Evolutionary conservation across 2,797 vertebrate species (phyloP), one percentile per base, ranked within the genome.

Genomic region (Apogon talboti): DNA sequence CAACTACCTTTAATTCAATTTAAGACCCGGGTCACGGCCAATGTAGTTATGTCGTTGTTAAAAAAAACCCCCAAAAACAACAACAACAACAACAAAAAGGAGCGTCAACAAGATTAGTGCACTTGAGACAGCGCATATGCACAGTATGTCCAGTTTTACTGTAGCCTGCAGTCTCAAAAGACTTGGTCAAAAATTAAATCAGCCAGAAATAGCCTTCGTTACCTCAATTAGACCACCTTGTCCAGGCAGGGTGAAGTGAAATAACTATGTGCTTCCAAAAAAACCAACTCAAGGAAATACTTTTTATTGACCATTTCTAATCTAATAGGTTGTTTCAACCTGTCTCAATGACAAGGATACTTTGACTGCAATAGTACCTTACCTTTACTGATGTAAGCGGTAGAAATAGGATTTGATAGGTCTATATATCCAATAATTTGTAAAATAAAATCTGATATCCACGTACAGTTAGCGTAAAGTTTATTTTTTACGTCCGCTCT

Each of bases 1-100:
- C 63, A 53, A 72, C 74, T 74, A 72, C 78, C 54, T 81, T 71
- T 83, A 85, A 91, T 89, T 87, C 58, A 84, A 86, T 81, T 70
- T 72, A 33, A 68, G 68, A 78, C 74, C 40, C n/a, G 59, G 77
- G 79, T 73, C 71, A 72, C 41, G 40, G 56, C 9, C 62, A 49
- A 28, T 33, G 33, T 14, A n/a, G 13, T 15, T 54, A 38, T 46
- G 46, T 41, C 55, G 11, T 42, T 53, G 14, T 49, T 35, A 35
- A 65, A 21, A 16, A 21, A 21, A 21, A n/a, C n/a, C n/a, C n/a
- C 33, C 59, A 42, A n/a, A n/a, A 53, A 30, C 16, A 19, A 40
- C 59, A 73, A 41, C 15, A 48, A 49, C 14, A 44, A 47, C 30
- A 21, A 2, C 2, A 21, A 21, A 21, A 21, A 21, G 19, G 15